Conservation (phyloP, 1,140 invertebrate genomes). For the Neuroterus valhalla region DNA sequence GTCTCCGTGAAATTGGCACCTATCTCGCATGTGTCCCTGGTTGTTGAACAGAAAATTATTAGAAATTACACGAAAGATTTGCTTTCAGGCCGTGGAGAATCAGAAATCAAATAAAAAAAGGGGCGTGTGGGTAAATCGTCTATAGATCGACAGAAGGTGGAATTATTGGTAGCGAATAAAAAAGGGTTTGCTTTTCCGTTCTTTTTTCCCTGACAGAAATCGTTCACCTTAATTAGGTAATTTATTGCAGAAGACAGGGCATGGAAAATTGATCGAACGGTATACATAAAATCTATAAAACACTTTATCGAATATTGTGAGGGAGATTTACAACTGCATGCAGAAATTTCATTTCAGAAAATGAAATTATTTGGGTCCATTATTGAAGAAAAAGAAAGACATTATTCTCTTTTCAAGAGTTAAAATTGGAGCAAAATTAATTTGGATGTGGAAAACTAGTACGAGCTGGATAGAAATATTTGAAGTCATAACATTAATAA, state of each 20-base stretch:
- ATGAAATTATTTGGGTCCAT: too few species aligned
- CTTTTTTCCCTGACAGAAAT: constrained; percentile 39
- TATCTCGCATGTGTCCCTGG: constrained; percentile 54
- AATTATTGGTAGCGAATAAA: constrained; percentile 50
- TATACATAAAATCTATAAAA: background rate
- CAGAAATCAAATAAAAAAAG: constrained; percentile 72
- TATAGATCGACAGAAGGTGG: constrained; percentile 24
- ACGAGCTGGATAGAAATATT: too few species aligned
- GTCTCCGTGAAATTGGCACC: constrained; percentile 67
- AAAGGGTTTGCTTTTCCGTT: constrained; percentile 56
- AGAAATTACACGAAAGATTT: constrained; percentile 73
- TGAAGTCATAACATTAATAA: too few species aligned
- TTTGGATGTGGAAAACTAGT: too few species aligned
- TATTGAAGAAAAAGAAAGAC: too few species aligned
- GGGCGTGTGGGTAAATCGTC: constrained; percentile 54
- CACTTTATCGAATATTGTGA: too few species aligned
- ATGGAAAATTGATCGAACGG: background rate
- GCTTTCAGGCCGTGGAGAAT: constrained; percentile 66
- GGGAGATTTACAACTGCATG: too few species aligned
- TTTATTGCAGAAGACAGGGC: constrained; percentile 59
- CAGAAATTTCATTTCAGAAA: too few species aligned
- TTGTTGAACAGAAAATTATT: constrained; percentile 60
- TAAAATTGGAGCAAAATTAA: too few species aligned
- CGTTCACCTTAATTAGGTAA: constrained; percentile 71
- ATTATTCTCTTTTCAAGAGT: too few species aligned